Conservation (phyloP, 2,797 vertebrate species). For the Clarias laeviceps region DNA sequence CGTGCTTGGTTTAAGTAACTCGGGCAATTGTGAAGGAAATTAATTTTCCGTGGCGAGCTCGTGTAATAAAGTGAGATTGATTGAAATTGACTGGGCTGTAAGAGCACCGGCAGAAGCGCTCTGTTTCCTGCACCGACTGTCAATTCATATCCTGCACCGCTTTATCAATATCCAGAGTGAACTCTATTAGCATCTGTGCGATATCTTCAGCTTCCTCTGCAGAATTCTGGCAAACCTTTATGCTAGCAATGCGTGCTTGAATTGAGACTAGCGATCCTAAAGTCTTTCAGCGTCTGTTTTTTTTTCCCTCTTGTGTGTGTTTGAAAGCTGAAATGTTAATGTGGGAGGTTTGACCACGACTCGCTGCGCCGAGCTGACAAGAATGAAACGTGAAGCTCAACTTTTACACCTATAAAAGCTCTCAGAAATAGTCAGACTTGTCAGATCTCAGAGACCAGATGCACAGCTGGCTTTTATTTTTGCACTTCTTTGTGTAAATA, state of each 20-base stretch:
- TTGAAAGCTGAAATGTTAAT: slow-evolving; percentile 8
- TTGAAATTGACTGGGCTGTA: slow-evolving; percentile 22
- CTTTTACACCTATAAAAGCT: not conserved
- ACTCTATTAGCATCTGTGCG: slow-evolving; percentile 7
- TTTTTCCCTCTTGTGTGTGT: not conserved
- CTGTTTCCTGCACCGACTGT: not conserved
- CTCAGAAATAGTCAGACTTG: not conserved
- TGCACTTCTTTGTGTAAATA: not conserved
- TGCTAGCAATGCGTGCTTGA: not conserved
- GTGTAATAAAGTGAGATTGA: slow-evolving; percentile 21
- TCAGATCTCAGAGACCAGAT: not conserved
- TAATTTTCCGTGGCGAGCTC: not conserved
- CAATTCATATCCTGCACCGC: not conserved
- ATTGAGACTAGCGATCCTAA: not conserved
- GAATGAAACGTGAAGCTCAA: not conserved
- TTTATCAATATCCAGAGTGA: slow-evolving; percentile 17
- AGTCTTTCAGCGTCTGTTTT: not conserved
- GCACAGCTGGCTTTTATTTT: not conserved
- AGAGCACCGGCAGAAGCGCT: not conserved
- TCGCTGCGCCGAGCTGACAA: not conserved
- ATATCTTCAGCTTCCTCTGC: not conserved
- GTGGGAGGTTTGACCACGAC: not conserved
- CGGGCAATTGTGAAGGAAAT: not conserved
- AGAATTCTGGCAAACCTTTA: not conserved
- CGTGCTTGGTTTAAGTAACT: slow-evolving; percentile 11